Percentiles rank a stretch among this genome's conserved stretches.
Evolutionary conservation across 2,113 vertebrate genomes (phyloP).

Genomic region (Osmerus mordax): DNA sequence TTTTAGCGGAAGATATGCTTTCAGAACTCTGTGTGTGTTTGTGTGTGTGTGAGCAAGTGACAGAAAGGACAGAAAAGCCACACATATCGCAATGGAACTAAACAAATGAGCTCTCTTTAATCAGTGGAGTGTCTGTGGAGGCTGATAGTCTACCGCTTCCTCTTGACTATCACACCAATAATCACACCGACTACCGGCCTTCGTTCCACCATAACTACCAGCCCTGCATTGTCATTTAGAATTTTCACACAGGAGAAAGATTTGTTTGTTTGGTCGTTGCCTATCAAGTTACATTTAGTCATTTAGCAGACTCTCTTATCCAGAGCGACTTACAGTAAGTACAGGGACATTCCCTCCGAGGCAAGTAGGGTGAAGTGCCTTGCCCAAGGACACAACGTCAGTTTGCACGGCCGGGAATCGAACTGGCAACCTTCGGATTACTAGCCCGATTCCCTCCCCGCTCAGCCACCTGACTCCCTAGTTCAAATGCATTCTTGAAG

Average conservation of each 20-base stretch:
- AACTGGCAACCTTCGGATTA: no score
- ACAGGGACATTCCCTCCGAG: no score
- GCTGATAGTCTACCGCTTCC: background rate
- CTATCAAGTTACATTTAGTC: slow-evolving; percentile 3
- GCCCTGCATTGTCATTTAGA: slow-evolving; percentile 41
- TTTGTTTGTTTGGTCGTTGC: background rate
- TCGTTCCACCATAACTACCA: background rate
- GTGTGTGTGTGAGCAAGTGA: background rate
- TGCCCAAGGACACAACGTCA: no score
- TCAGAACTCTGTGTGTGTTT: background rate
- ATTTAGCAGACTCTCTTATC: no score
- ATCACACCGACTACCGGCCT: no score
- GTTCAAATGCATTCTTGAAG: slow-evolving; percentile 26
- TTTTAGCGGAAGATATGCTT: background rate
- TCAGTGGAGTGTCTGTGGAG: no score
- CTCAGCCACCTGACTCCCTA: no score
- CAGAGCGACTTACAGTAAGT: no score
- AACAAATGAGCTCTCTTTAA: slow-evolving; percentile 47
- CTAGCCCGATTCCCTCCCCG: no score
- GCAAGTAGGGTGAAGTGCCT: no score
- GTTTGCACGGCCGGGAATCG: no score
- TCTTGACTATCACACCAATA: slow-evolving; percentile 3
- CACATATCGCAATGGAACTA: slow-evolving; percentile 34
- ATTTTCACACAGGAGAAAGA: slow-evolving; percentile 31
- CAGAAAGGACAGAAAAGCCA: slow-evolving; percentile 27